Conservation (phyloP, 2,113 vertebrate species). For the Crotalus viridis region DNA sequence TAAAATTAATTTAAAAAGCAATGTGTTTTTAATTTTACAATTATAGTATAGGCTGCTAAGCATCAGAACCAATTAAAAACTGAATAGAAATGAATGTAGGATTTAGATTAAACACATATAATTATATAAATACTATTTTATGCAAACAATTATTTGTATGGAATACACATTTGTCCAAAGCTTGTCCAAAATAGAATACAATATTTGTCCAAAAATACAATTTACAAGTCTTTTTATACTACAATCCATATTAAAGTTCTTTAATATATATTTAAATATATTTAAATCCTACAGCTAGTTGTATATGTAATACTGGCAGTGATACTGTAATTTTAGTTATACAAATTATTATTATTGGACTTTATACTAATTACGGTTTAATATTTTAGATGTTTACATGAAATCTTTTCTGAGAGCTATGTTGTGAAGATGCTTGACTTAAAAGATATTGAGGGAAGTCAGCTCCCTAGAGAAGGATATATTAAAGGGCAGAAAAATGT, state of each 20-base stretch:
- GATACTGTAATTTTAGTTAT: background rate
- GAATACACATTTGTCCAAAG: background rate
- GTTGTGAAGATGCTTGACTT: background rate
- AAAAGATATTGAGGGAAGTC: background rate
- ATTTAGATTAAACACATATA: background rate
- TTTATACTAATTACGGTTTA: background rate
- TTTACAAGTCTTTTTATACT: background rate
- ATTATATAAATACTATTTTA: background rate
- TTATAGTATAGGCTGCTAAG: background rate
- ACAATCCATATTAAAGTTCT: background rate
- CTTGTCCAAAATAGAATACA: no score
- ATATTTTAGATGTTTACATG: background rate
- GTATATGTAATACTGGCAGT: background rate
- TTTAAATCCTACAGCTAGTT: background rate
- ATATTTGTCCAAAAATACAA: background rate
- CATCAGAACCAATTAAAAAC: slow-evolving; percentile 3
- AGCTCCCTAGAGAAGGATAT: no score
- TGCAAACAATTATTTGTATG: background rate
- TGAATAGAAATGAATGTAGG: background rate
- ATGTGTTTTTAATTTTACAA: background rate
- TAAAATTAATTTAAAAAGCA: background rate
- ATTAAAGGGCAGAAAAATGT: no score
- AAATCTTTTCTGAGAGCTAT: background rate
- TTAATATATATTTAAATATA: background rate
- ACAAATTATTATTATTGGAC: background rate